These are phyloP conservation scores for Leptinotarsa undecemlineata DNA, from an alignment of 1,140 invertebrate species.

Conservation along the genomic window DNA sequence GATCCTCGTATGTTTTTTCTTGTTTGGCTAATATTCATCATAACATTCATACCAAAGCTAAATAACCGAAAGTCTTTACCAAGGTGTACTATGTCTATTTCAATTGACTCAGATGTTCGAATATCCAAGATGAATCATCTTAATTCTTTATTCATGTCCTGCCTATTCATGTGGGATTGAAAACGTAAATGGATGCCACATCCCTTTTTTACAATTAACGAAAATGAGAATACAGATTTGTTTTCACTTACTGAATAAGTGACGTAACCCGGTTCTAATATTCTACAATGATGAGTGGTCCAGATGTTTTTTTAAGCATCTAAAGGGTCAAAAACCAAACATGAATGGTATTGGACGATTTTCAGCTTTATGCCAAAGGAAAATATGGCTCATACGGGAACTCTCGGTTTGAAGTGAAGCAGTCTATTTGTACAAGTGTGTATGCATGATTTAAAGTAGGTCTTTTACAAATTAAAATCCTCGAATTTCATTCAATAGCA, in stretches of 20 bases:
- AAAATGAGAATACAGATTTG: constrained; percentile 26
- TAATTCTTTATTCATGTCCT: constrained; percentile 5
- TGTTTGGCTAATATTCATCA: no score
- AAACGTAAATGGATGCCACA: constrained; percentile 9
- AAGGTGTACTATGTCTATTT: no score
- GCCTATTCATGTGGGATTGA: constrained; percentile 9
- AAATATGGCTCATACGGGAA: neutral
- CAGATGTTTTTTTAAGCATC: constrained; percentile 30
- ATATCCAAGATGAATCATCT: neutral
- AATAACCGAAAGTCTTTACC: neutral
- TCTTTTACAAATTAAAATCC: constrained; percentile 29
- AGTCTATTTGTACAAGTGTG: constrained; percentile 30
- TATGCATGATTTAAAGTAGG: constrained; percentile 28
- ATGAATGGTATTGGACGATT: constrained; percentile 8
- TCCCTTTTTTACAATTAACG: constrained; percentile 14
- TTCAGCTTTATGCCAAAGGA: constrained; percentile 3
- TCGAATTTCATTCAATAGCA: constrained; percentile 26
- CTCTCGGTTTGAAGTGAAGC: constrained; percentile 6
- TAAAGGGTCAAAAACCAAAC: constrained; percentile 26
- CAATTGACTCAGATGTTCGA: no score
- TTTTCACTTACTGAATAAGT: constrained; percentile 17
- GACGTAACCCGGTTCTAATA: constrained; percentile 27
- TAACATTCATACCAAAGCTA: no score
- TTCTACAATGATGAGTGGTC: constrained; percentile 22
- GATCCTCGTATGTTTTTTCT: no score